phyloP scores from a whole-genome alignment of 2,888 invertebrate species.

The Acanthacorydalis orientalis region DNA sequence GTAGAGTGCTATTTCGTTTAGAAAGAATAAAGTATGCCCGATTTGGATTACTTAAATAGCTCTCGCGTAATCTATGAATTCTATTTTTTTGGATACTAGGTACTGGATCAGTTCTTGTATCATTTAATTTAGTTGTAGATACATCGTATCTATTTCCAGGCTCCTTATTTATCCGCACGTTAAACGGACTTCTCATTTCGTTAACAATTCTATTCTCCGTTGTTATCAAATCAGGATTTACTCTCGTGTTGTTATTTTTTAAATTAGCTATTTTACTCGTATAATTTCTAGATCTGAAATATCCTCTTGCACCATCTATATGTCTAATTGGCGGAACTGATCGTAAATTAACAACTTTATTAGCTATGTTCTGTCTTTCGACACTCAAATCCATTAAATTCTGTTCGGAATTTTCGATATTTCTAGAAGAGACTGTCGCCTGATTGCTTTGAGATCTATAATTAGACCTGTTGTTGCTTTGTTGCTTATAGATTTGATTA shows the following conservation, averaged over 20 bases:
- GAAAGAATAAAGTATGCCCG: neutral
- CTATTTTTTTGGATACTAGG: neutral
- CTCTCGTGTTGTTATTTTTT: constrained; percentile 10
- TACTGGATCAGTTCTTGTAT: neutral
- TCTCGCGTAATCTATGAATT: neutral
- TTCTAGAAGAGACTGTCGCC: constrained; percentile 9
- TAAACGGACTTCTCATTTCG: no score
- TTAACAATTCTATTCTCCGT: constrained; percentile 25
- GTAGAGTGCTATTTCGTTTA: constrained; percentile 5
- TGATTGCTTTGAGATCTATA: constrained; percentile 9
- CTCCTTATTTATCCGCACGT: constrained; percentile 22
- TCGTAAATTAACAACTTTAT: constrained; percentile 33
- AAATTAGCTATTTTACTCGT: neutral
- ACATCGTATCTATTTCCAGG: constrained; percentile 14
- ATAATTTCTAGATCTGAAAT: constrained; percentile 14
- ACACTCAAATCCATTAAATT: constrained; percentile 36
- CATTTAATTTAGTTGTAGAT: constrained; percentile 5
- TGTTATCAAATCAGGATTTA: constrained; percentile 23
- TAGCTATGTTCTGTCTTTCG: constrained; percentile 34
- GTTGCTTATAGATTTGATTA: constrained; percentile 28
- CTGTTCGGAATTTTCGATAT: constrained; percentile 5
- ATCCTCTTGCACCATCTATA: constrained; percentile 30
- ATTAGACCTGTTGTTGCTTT: constrained; percentile 16
- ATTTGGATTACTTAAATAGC: constrained; percentile 3
- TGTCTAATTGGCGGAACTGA: constrained; percentile 27